Evolutionary conservation across 2,888 invertebrate species (phyloP).

Genomic region (Elgonia sp.): DNA sequence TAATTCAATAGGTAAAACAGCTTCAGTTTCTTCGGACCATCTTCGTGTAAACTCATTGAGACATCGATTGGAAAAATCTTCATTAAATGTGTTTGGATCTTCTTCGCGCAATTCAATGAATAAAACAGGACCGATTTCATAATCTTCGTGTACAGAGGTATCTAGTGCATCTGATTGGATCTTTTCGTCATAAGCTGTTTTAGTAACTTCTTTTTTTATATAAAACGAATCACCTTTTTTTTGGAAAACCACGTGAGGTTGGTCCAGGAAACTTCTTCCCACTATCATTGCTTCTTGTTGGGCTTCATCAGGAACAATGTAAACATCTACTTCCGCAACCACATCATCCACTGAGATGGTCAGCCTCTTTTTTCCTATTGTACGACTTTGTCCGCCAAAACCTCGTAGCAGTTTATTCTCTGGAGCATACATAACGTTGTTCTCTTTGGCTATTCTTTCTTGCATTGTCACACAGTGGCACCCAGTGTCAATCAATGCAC

Average conservation of each 20-base stretch:
- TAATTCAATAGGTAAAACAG: too few species aligned
- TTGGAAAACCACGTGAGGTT: not conserved
- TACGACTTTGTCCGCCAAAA: not conserved
- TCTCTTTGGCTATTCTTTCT: not conserved
- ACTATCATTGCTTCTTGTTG: slow-evolving; percentile 18
- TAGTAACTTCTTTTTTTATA: too few species aligned
- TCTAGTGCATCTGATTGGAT: too few species aligned
- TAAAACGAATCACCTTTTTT: not conserved
- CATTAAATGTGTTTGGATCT: too few species aligned
- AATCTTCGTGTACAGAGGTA: too few species aligned
- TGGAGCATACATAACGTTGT: not conserved
- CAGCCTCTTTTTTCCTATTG: not conserved
- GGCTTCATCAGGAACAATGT: slow-evolving; percentile 17
- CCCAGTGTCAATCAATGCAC: slow-evolving; percentile 10
- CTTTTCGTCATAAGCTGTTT: too few species aligned
- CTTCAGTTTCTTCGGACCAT: too few species aligned
- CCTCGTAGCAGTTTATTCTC: not conserved
- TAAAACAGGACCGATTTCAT: too few species aligned
- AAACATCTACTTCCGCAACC: not conserved
- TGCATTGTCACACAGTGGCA: slow-evolving; percentile 19
- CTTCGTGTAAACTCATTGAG: too few species aligned
- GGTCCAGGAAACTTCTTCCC: slow-evolving; percentile 5
- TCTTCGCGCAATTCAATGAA: too few species aligned
- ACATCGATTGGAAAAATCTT: too few species aligned
- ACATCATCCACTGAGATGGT: slow-evolving; percentile 2